Evolutionary conservation across 2,113 vertebrate species (phyloP).

Genomic region (Fulica atra): DNA sequence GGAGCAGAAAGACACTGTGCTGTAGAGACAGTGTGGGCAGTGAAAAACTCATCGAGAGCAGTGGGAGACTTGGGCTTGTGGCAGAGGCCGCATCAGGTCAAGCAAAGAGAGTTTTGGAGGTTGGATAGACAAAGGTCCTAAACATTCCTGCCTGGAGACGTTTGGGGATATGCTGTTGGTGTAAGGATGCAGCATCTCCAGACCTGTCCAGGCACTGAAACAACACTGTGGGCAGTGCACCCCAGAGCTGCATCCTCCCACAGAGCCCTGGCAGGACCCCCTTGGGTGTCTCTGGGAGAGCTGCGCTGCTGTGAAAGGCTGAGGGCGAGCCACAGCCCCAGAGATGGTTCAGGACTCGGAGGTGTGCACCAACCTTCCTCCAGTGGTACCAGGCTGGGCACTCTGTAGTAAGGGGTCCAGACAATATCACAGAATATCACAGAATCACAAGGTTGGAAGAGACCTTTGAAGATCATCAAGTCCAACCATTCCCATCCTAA

Average conservation of each 20-base stretch:
- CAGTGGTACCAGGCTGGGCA: accelerated
- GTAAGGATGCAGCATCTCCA: accelerated
- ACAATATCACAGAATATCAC: too few species aligned
- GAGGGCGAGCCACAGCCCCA: accelerated
- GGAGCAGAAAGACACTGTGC: neutral
- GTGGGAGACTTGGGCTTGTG: accelerated
- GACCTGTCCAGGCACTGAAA: neutral
- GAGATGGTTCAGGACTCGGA: neutral
- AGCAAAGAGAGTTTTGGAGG: neutral
- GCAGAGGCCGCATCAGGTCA: neutral
- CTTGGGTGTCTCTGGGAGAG: neutral
- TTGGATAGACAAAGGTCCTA: neutral
- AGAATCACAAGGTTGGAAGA: too few species aligned
- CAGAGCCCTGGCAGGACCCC: accelerated
- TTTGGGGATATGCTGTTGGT: neutral
- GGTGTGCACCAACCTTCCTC: too few species aligned
- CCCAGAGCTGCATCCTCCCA: accelerated
- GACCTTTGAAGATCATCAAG: too few species aligned
- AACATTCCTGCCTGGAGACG: neutral
- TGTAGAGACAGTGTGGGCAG: neutral
- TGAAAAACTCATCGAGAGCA: accelerated
- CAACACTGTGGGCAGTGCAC: neutral
- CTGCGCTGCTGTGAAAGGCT: neutral
- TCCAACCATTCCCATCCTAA: too few species aligned
- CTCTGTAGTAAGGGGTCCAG: neutral